phyloP scores from a whole-genome alignment of 1,140 invertebrate species.

The Eurytemora carolleeae region DNA sequence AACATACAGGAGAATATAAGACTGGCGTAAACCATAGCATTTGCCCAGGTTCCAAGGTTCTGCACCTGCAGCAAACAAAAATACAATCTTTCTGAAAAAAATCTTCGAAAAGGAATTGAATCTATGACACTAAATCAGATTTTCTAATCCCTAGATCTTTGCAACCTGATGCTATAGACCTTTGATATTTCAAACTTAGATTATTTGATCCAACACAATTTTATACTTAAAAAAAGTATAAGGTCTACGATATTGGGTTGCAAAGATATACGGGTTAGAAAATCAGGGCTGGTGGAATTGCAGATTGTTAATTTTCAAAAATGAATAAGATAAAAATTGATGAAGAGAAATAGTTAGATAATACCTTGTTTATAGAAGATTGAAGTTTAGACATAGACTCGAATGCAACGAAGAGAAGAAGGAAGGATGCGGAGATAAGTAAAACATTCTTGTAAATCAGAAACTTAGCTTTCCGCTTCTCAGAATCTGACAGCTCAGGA shows the following conservation, averaged over 20 bases:
- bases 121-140: background rate
- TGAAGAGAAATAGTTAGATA: background rate
- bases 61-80: no score
- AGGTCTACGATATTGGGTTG: no score
- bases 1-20: conserved; percentile 79
- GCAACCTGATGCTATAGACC: no score
- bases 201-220: background rate
- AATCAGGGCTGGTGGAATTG: background rate
- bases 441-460: conserved; percentile 61
- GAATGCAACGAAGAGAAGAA: conserved; percentile 83
- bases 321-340: no score
- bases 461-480: background rate
- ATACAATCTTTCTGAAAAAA: no score
- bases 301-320: background rate
- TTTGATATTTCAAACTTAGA: no score
- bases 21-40: conserved; percentile 67
- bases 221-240: background rate
- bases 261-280: no score
- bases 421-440: conserved; percentile 63
- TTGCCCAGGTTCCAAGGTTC: conserved; percentile 56
- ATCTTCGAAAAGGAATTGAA: background rate
- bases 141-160: no score
- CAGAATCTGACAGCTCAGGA: no score
- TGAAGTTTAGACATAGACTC: conserved; percentile 68
- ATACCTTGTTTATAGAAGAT: conserved; percentile 19